Evolutionary conservation across 2,888 invertebrate species (phyloP).

Genomic region (Dynastes grantii): DNA sequence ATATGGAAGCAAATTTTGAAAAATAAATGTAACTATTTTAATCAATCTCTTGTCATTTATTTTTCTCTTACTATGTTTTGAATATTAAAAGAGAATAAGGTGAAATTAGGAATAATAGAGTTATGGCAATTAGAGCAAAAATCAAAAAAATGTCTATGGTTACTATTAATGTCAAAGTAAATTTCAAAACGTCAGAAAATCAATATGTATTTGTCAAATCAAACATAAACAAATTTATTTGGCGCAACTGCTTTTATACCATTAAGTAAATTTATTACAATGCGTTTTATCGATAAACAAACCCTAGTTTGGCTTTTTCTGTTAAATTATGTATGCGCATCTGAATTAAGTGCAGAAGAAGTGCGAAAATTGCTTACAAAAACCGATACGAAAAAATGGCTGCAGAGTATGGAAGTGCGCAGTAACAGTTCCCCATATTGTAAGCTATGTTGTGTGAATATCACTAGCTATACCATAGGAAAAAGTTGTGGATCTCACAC

Average conservation of each 20-base stretch:
- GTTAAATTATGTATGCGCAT: neutral
- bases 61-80: too few species aligned
- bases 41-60: neutral
- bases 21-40: constrained; percentile 17
- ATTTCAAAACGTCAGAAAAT: constrained; percentile 7
- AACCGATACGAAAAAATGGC: constrained; percentile 52
- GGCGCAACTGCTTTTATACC: neutral
- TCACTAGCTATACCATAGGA: constrained; percentile 57
- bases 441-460: constrained; percentile 62
- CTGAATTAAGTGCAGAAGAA: neutral
- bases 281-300: neutral
- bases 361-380: constrained; percentile 49
- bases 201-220: constrained; percentile 1
- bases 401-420: constrained; percentile 50
- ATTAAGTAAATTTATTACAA: constrained; percentile 10
- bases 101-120: too few species aligned
- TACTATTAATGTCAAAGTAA: neutral
- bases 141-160: too few species aligned
- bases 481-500: constrained; percentile 65
- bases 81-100: too few species aligned
- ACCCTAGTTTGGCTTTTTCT: neutral
- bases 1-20: constrained; percentile 12
- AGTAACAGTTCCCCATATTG: constrained; percentile 59
- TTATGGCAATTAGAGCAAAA: too few species aligned
- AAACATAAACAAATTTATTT: constrained; percentile 28